Evolutionary conservation across 2,888 invertebrate genomes (phyloP).

Genomic region (Brachyopa scutellaris): DNA sequence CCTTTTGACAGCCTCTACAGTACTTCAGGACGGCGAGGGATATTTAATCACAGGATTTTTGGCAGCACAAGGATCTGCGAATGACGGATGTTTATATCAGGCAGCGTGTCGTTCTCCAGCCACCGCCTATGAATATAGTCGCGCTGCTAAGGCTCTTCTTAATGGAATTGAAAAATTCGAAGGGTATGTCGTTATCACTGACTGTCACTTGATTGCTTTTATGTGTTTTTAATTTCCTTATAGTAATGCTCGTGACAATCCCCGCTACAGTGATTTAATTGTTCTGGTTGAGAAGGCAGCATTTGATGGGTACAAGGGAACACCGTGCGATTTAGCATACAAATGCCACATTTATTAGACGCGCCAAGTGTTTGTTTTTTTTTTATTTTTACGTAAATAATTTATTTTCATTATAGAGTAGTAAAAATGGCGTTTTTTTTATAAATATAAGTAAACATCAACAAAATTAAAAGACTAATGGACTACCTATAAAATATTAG

Average conservation of each 20-base stretch:
- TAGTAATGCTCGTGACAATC: slow-evolving; percentile 79
- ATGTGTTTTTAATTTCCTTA: slow-evolving; percentile 13
- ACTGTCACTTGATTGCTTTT: not conserved
- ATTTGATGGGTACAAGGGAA: slow-evolving; percentile 85
- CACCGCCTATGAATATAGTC: slow-evolving; percentile 88
- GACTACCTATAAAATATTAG: no score
- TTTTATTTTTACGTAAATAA: slow-evolving; percentile 29
- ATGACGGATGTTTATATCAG: slow-evolving; percentile 88
- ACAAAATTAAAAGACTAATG: not conserved
- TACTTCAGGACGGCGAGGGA: slow-evolving; percentile 87
- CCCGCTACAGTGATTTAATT: slow-evolving; percentile 86
- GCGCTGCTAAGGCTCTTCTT: slow-evolving; percentile 89
- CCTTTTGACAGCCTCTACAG: slow-evolving; percentile 53
- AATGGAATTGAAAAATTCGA: slow-evolving; percentile 87
- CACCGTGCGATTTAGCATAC: slow-evolving; percentile 84
- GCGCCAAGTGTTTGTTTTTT: not conserved
- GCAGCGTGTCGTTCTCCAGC: slow-evolving; percentile 89
- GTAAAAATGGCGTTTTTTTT: slow-evolving; percentile 40
- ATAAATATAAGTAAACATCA: slow-evolving; percentile 37
- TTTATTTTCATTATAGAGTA: slow-evolving; percentile 29
- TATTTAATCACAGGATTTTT: slow-evolving; percentile 82
- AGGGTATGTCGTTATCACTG: slow-evolving; percentile 82
- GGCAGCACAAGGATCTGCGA: slow-evolving; percentile 88
- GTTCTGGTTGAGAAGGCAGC: slow-evolving; percentile 86
- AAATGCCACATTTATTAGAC: slow-evolving; percentile 79